Conservation (phyloP, 2,113 vertebrate genomes). For the Xiphias gladius region DNA sequence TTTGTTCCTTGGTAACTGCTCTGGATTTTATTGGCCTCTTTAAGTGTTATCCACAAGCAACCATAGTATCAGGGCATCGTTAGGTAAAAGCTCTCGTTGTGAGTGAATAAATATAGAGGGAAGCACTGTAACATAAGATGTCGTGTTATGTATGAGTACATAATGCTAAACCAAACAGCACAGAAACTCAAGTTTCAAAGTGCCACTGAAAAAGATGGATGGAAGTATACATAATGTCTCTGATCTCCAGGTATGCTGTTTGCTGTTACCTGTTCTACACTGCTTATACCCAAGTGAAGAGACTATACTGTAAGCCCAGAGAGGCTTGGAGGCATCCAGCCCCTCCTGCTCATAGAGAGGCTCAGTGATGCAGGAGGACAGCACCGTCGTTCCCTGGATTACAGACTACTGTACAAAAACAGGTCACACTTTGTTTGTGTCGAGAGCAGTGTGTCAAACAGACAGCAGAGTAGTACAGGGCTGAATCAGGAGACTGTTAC, state of each 20-base stretch:
- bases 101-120: not conserved
- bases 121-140: not conserved
- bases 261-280: not conserved
- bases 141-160: not conserved
- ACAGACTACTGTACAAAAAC: conserved; percentile 61
- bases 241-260: conserved; percentile 2
- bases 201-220: conserved; percentile 5
- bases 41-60: not conserved
- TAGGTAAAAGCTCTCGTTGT: not conserved
- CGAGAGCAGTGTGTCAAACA: conserved; percentile 48
- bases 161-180: conserved; percentile 9
- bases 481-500: conserved; percentile 55
- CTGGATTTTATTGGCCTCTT: not conserved
- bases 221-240: not conserved
- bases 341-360: conserved; percentile 26
- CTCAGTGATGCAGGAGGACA: conserved; percentile 57
- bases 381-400: conserved; percentile 48
- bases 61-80: not conserved
- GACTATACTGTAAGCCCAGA: not conserved
- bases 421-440: conserved; percentile 55
- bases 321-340: conserved; percentile 8
- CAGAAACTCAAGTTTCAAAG: conserved; percentile 16
- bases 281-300: conserved; percentile 9
- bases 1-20: not conserved
- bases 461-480: conserved; percentile 37